Evolutionary conservation across 1,140 invertebrate species (phyloP), one percentile per base, ranked within the genome.

Genomic region (Tribolium madens): DNA sequence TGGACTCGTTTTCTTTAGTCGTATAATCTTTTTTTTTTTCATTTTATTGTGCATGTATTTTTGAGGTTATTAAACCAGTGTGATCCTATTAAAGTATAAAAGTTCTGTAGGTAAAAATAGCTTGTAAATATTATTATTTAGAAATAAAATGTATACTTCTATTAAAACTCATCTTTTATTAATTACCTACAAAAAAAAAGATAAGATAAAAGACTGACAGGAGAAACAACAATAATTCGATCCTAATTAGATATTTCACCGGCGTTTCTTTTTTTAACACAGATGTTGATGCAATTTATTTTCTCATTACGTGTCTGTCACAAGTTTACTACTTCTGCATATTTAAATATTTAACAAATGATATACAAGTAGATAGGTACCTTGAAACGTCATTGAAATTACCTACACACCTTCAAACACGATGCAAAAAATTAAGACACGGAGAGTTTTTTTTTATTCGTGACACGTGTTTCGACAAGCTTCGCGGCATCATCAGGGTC

Each of bases 131-230:
- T 78, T 74, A 80, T 74, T 79, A 80, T 77, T 79, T 77, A 81
- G 82, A 82, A 83, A 83, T 81, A 83, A 83, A 83, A 79, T 78
- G 78, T 80, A 82, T 82, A 83, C 81, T 83, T 81, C 78, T 81
- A 81, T 72, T 75, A 75, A n/a, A n/a, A 69, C 47, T 69, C 14
- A 48, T 42, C 21, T 75, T 78, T 52, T 21, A 42, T 75, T 17
- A 69, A 9, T 3, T 5, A n/a, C 7, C 18, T 53, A n/a, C n/a
- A n/a, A n/a, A 26, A 26, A 18, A 26, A 53, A 13, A 53, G 15
- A 53, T 17, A 17, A 15, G 50, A 53, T 21, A 26, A 18, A n/a
- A 9, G 12, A 50, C 18, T 57, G 18, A 57, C 52, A 57, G 17
- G 7, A n/a, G 52, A 18, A n/a, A 57, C n/a, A 21, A 36, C 31